Conservation (phyloP, 2,113 vertebrate genomes). For the Dascyllus trimaculatus region DNA sequence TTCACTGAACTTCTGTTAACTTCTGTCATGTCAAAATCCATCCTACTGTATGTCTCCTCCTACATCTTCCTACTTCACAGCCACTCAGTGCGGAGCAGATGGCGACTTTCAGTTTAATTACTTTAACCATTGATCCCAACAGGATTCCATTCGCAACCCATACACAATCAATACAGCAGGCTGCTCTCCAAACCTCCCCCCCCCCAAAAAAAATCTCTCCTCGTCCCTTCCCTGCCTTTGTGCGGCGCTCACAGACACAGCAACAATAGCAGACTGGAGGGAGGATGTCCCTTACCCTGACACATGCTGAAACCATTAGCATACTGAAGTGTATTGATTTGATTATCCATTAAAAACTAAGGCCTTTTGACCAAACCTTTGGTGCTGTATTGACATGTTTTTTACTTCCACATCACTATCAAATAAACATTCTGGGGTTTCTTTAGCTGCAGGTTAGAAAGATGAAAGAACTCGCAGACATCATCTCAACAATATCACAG, state of each 20-base stretch:
- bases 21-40: not conserved
- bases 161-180: constrained; percentile 68
- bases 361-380: not conserved
- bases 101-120: constrained; percentile 38
- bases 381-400: not conserved
- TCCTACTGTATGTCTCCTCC: constrained; percentile 5
- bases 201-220: constrained; percentile 35
- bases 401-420: not conserved
- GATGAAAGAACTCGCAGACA: not conserved
- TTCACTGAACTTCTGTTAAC: not conserved
- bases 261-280: constrained; percentile 46
- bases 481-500: not conserved
- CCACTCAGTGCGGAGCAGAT: constrained; percentile 54
- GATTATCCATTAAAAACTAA: not conserved
- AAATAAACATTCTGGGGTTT: not conserved
- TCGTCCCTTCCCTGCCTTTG: constrained; percentile 40
- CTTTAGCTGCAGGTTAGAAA: not conserved
- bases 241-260: constrained; percentile 39
- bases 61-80: not conserved
- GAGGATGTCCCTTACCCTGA: constrained; percentile 49
- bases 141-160: constrained; percentile 58
- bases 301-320: not conserved
- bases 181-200: constrained; percentile 38
- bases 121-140: constrained; percentile 43
- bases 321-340: not conserved